A percentile compares a stretch with the other conserved stretches of the same genome.
These are phyloP conservation scores for Drosophila seguyi DNA, from an alignment of 1,140 invertebrate genomes.

Conservation along the genomic window DNA sequence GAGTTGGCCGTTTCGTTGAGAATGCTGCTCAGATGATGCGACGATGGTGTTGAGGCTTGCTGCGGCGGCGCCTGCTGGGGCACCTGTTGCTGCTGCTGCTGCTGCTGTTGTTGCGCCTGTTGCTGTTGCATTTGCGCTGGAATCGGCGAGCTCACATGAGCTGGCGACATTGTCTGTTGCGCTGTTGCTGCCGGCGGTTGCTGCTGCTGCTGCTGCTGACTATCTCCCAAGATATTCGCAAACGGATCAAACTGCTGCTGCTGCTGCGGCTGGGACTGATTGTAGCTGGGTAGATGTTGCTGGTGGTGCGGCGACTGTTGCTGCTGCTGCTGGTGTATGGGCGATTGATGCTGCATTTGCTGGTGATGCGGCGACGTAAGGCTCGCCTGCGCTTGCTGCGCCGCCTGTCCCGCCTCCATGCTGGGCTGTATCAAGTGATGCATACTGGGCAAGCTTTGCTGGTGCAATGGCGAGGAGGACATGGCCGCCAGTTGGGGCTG, in stretches of 20 bases:
- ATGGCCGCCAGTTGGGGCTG: conserved; percentile 57
- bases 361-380: conserved; percentile 67
- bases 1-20: conserved; percentile 82
- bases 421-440: conserved; percentile 68
- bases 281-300: conserved; percentile 68
- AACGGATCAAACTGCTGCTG: conserved; percentile 78
- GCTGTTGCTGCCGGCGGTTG: conserved; percentile 14
- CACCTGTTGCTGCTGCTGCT: conserved; percentile 25
- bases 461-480: conserved; percentile 63
- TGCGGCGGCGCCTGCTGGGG: conserved; percentile 22
- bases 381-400: conserved; percentile 52
- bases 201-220: conserved; percentile 17
- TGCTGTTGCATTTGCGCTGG: conserved; percentile 56
- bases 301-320: conserved; percentile 69
- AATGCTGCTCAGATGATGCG: conserved; percentile 80
- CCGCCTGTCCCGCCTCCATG: conserved; percentile 40
- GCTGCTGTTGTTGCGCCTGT: conserved; percentile 46
- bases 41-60: conserved; percentile 59
- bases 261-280: conserved; percentile 64
- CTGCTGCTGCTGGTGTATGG: conserved; percentile 71
- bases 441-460: conserved; percentile 69
- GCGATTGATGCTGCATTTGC: conserved; percentile 69
- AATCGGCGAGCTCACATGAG: conserved; percentile 75
- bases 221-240: conserved; percentile 55
- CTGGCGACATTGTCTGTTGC: conserved; percentile 68